phyloP scores from a whole-genome alignment of 2,888 invertebrate species.

The Latrodectus elegans region DNA sequence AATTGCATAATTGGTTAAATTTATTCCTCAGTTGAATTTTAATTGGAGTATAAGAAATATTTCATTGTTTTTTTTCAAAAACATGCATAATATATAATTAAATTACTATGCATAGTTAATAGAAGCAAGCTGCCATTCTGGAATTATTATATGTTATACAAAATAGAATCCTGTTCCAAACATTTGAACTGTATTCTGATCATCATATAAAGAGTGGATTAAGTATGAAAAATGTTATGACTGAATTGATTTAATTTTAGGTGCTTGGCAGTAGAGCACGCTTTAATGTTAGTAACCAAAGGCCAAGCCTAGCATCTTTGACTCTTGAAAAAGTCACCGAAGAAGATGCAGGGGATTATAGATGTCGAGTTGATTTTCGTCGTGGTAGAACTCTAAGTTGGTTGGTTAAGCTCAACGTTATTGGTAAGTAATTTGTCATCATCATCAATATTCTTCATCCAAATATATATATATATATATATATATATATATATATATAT shows the following conservation, averaged over 20 bases:
- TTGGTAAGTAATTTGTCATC: constrained; percentile 43
- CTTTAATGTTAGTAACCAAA: constrained; percentile 61
- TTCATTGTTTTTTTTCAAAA: too few relatives aligned
- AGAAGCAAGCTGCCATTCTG: too few relatives aligned
- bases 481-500: too few relatives aligned
- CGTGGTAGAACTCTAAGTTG: constrained; percentile 67
- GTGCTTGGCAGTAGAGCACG: constrained; percentile 54
- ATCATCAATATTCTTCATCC: too few relatives aligned
- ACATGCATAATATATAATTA: too few relatives aligned
- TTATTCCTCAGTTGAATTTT: too few relatives aligned
- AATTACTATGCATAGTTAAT: too few relatives aligned
- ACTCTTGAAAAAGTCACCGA: constrained; percentile 50
- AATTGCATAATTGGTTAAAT: too few relatives aligned
- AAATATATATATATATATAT: too few relatives aligned
- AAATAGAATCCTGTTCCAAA: too few relatives aligned
- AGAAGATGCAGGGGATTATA: constrained; percentile 66
- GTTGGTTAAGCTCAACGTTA: constrained; percentile 67
- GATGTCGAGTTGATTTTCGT: constrained; percentile 68
- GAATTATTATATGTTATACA: too few relatives aligned
- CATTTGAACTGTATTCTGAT: not conserved
- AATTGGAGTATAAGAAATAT: too few relatives aligned
- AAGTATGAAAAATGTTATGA: not conserved
- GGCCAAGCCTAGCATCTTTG: constrained; percentile 58
- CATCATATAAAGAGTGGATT: not conserved
- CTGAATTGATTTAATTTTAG: constrained; percentile 2